Base-by-base conservation (phyloP, 2,888 invertebrate genomes). In the Lagria hirta region DNA sequence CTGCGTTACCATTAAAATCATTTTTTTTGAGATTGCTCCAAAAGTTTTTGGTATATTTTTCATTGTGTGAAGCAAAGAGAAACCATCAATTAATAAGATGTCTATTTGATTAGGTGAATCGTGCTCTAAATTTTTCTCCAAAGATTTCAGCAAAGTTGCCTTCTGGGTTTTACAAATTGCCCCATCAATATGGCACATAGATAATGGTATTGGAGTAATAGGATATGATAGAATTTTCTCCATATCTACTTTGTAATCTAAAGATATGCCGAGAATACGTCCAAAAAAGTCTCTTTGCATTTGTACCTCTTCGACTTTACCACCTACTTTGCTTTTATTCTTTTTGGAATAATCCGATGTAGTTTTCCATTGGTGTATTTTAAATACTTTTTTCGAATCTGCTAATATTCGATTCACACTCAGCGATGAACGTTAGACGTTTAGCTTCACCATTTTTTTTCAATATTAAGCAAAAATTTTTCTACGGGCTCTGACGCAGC, bases 51-150 rank as follows among this genome's bases (percentile, higher is more conserved):
- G 61, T 1, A 62, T 38, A 38, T 64, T 52, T 53, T 56, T 63
- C 37, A 58, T 54, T 4, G 55, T 44, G 48, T 64, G 61, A 6
- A 44, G 33, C 17, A 49, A 29, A 38, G 46, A 64, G 37, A 67
- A 68, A 5, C 62, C 64, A 55, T 67, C 64, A 36, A 64, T 50
- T 26, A 66, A 38, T 5, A 57, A 20, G 12, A 61, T 36, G 48
- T 65, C 59, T 4, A 48, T 48, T 3, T 29, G 27, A 20, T 10
- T 2, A 28, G 59, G 53, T 18, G 47, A 8, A 8, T 46, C 15
- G 24, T 43, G 30, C 11, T 43, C 17, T 14, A 20, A 2, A 33
- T 37, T 30, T 24, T 51, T 40, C 24, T 58, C 57, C 6, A 58
- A 43, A 20, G 18, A 45, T 40, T 55, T 55, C 22, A 54, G 28